Evolutionary conservation across 1,140 invertebrate genomes (phyloP), one percentile per base, ranked within the genome.

Genomic region (Drosophila littoralis): DNA sequence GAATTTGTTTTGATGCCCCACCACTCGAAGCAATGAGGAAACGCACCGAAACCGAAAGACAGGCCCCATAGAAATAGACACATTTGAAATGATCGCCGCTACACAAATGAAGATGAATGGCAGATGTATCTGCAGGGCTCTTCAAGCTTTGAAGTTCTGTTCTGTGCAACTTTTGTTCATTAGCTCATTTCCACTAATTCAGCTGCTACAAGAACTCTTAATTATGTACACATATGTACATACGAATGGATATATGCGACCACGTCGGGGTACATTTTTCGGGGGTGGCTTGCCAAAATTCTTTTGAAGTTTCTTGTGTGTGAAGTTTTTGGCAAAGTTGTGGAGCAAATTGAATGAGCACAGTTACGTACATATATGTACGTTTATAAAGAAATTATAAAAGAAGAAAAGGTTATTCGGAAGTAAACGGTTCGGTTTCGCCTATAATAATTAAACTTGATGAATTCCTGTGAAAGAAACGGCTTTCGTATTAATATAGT

Each of bases 71-170:
- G 79, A 59, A 76, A 78, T 65, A 75, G 72, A 75, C 68, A 50
- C 75, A 86, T 78, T 82, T 36, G 42, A 82, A 83, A 79, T 79
- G 82, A 85, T 85, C 79, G 59, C 71, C 42, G 61, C 68, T 70
- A 61, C 35, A 50, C 60, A 80, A 76, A 85, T 84, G 79, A 88
- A 88, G 82, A 85, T 88, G 82, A 85, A 86, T 82, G 83, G 67
- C 83, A 88, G 79, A 82, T 82, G 82, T 48, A 52, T 59, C 46
- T 70, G 57, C 43, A 59, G 72, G 54, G 64, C 66, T 54, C 48
- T 40, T n/a, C 1, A 22, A 59, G 64, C 83, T 86, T 88, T 86
- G 71, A 86, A 86, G 79, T 88, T 75, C 59, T 32, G 40, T 22
- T 51, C 42, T 61, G 82, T 76, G 64, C 50, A 69, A 78, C 74